phyloP scores from a whole-genome alignment of 2,113 vertebrate species.

The Lycaon pictus region DNA sequence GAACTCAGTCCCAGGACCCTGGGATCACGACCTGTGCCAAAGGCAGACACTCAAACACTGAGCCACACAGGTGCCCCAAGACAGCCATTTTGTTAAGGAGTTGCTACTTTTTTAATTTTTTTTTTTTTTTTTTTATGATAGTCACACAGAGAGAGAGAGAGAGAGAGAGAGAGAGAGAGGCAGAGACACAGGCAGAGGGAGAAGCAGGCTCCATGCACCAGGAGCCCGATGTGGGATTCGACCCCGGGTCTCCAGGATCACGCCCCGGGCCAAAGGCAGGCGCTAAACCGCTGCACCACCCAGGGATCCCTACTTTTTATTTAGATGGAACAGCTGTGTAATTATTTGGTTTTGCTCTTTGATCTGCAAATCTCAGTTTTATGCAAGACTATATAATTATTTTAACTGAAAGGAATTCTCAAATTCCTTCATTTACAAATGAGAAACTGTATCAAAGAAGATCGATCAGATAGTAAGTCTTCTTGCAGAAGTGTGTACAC shows the following conservation, averaged over 20 bases:
- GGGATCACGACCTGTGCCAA: too few relatives aligned
- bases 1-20: too few relatives aligned
- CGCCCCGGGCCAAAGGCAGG: too few relatives aligned
- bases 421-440: background rate
- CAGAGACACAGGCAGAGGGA: too few relatives aligned
- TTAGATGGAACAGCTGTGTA: slow-evolving; percentile 5
- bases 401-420: slow-evolving; percentile 1
- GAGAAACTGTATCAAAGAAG: background rate
- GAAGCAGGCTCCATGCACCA: too few relatives aligned
- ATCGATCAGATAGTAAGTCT: background rate
- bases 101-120: slow-evolving; percentile 4
- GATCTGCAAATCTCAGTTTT: background rate
- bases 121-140: too few relatives aligned
- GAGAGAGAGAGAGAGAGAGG: too few relatives aligned
- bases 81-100: slow-evolving; percentile 23
- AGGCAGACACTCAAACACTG: too few relatives aligned
- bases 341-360: slow-evolving; percentile 56
- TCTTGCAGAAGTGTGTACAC: background rate
- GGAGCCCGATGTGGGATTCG: too few relatives aligned
- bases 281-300: too few relatives aligned
- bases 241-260: too few relatives aligned
- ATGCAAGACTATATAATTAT: slow-evolving; percentile 34
- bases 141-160: too few relatives aligned
- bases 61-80: background rate
- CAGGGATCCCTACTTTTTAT: slow-evolving; percentile 22